Base-by-base conservation (phyloP, 2,888 invertebrate species). In the Habroteleia sp. region DNA sequence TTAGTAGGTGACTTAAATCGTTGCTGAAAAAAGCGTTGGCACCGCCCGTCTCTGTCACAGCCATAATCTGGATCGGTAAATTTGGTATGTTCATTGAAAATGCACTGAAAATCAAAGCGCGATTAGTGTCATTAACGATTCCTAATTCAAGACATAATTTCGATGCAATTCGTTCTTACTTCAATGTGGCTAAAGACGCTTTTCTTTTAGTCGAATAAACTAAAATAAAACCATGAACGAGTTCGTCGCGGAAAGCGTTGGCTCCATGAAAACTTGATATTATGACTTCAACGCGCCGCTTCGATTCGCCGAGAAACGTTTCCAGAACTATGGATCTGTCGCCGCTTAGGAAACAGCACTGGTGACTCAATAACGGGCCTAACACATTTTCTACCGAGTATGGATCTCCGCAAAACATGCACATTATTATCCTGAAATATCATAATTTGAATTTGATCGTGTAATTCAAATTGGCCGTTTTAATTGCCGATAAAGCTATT, bases 391-490 rank as follows among this genome's bases (percentile, higher is more conserved):
- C 97, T 37, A 96, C 94, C 0, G 95, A 94, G 87, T 94, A 97
- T 0, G 96, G 96, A 89, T 98, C 98, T 52, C 97, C 97, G 89
- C 98, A 98, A 89, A 97, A 97, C 93, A 97, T 94, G 89, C 97
- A 97, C 92, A 98, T 95, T 88, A 95, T 95, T 88, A 97, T 95
- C 82, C 97, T 94, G 80, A 66, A 85, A 83, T 56, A 7, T n/a
- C n/a, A n/a, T n/a, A n/a, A n/a, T n/a, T n/a, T n/a, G n/a, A n/a
- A n/a, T n/a, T n/a, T n/a, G n/a, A n/a, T n/a, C n/a, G n/a, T n/a
- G n/a, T n/a, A n/a, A n/a, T n/a, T n/a, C n/a, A n/a, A n/a, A n/a
- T n/a, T n/a, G n/a, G n/a, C n/a, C n/a, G n/a, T n/a, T n/a, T n/a
- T n/a, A n/a, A n/a, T n/a, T n/a, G n/a, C n/a, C n/a, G n/a, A n/a